Evolutionary conservation across 2,797 vertebrate species (phyloP).

Genomic region (Propithecus deckenii): DNA sequence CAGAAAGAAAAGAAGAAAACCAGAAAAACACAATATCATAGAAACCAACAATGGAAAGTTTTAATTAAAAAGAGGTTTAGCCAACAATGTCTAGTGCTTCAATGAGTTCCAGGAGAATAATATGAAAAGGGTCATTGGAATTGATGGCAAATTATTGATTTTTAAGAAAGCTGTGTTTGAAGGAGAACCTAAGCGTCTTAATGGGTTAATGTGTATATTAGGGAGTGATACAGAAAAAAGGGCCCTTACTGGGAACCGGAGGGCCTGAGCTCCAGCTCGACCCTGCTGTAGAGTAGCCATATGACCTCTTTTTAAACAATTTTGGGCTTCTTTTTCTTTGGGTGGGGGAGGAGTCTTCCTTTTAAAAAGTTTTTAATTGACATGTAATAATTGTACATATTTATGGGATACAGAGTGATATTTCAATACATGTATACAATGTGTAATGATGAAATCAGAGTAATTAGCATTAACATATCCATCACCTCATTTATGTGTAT

Average conservation of each 20-base stretch:
- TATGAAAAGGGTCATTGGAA: neutral
- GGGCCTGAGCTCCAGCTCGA: neutral
- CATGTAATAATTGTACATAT: neutral
- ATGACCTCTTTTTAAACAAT: neutral
- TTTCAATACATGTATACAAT: neutral
- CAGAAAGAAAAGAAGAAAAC: neutral
- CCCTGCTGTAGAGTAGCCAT: neutral
- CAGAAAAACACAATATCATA: neutral
- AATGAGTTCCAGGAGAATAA: neutral
- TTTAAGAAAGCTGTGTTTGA: slow-evolving; percentile 32
- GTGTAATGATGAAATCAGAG: neutral
- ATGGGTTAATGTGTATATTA: slow-evolving; percentile 20
- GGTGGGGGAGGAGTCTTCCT: neutral
- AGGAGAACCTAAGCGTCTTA: neutral
- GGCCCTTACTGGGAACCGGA: neutral
- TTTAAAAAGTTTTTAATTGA: neutral
- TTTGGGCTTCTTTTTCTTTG: neutral
- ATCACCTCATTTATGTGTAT: neutral
- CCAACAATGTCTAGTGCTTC: neutral
- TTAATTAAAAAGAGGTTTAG: neutral
- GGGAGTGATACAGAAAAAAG: neutral
- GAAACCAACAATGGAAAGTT: neutral
- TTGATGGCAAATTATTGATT: neutral
- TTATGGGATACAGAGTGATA: neutral
- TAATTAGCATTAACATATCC: neutral